phyloP scores from a whole-genome alignment of 2,888 invertebrate species.

The Anodontia alba region DNA sequence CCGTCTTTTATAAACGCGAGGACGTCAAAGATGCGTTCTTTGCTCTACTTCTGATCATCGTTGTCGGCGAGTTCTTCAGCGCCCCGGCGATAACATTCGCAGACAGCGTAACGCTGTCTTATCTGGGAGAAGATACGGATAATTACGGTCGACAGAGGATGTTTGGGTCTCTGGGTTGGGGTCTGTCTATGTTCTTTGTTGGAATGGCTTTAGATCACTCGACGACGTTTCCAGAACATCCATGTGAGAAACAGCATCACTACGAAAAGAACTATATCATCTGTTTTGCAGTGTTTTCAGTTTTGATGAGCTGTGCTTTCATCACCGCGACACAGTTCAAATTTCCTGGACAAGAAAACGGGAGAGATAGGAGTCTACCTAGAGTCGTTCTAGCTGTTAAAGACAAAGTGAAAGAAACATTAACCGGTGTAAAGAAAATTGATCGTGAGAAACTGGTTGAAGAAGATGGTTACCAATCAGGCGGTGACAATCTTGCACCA shows the following conservation, averaged over 20 bases:
- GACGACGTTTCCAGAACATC: conserved; percentile 96
- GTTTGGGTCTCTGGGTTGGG: conserved; percentile 99
- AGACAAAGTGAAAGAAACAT: conserved; percentile 74
- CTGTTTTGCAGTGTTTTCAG: conserved; percentile 98
- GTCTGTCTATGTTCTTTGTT: conserved; percentile 99
- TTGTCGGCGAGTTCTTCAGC: conserved; percentile 98
- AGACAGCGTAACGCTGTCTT: conserved; percentile 86
- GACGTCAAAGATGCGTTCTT: conserved; percentile 99
- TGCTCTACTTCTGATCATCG: conserved; percentile 94
- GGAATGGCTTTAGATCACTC: conserved; percentile 95
- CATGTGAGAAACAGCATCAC: conserved; percentile 92
- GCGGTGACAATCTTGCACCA: conserved; percentile 66
- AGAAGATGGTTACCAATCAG: conserved; percentile 63
- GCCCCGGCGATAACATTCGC: conserved; percentile 97
- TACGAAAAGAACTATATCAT: conserved; percentile 99
- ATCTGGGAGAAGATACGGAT: conserved; percentile 91
- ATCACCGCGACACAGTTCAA: conserved; percentile 95
- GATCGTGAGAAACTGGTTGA: conserved; percentile 72
- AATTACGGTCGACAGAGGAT: conserved; percentile 97
- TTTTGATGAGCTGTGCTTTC: conserved; percentile 97
- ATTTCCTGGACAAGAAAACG: conserved; percentile 85
- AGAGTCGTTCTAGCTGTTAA: conserved; percentile 77
- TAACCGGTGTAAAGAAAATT: conserved; percentile 70
- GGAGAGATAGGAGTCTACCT: conserved; percentile 72
- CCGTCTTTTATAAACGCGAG: conserved; percentile 93